A percentile compares a stretch with the other conserved stretches of the same genome.
Evolutionary conservation across 2,797 vertebrate species (phyloP).

Genomic region (Sitta carolinensis): DNA sequence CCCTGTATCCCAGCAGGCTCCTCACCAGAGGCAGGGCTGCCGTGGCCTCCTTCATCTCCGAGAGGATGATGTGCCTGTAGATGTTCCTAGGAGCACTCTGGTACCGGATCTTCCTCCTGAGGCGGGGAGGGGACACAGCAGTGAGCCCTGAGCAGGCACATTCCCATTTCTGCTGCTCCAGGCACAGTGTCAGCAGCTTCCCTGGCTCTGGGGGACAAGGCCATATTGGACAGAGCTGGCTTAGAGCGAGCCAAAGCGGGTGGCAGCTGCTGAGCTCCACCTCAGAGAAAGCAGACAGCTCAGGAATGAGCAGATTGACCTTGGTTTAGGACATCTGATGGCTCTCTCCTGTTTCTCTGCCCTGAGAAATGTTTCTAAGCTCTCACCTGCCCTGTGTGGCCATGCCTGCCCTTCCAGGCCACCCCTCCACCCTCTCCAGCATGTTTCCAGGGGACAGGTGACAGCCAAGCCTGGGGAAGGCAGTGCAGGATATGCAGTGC

Average conservation of each 20-base stretch:
- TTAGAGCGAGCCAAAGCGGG: accelerated
- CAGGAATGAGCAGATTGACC: neutral
- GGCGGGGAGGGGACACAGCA: neutral
- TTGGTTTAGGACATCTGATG: neutral
- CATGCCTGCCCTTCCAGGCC: neutral
- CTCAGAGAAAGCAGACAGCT: neutral
- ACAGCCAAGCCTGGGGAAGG: neutral
- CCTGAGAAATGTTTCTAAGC: neutral
- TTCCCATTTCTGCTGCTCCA: neutral
- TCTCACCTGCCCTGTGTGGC: neutral
- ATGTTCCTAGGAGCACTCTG: conserved; percentile 93
- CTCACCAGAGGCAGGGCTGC: conserved; percentile 90
- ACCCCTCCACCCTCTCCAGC: neutral
- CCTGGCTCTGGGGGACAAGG: neutral
- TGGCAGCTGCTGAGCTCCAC: neutral
- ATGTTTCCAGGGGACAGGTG: neutral
- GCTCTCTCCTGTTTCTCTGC: neutral
- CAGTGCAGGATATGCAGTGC: neutral
- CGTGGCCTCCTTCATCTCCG: conserved; percentile 92
- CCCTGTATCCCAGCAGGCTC: neutral
- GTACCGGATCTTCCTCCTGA: conserved; percentile 91
- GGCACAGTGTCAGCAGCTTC: neutral
- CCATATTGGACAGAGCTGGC: neutral
- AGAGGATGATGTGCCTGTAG: conserved; percentile 92
- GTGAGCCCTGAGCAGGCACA: neutral